Base-by-base conservation (phyloP, 53 echinoderm and acorn worm genomes). In the Echinarachnius parma region DNA sequence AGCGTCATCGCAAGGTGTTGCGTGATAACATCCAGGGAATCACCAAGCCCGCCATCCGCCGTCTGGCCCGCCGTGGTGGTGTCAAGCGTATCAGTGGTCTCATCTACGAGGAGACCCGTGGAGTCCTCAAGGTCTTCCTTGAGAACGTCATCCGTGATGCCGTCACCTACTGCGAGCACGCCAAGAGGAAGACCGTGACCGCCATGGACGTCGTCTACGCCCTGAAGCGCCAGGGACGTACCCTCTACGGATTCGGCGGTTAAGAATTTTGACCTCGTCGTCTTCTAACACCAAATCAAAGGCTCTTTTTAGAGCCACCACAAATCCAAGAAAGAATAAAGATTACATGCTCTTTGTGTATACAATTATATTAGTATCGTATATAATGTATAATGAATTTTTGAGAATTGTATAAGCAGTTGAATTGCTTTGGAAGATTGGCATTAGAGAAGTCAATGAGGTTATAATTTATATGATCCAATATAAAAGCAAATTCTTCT, bases 91-190 rank as follows among this genome's bases (percentile, higher is more conserved):
- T 92, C 80, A 85, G 89, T 7, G 88, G 93, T 59, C 88, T 92
- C 61, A 92, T 92, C 79, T 92, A 92, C 93, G 93, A 92, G 50
- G 88, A 92, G 81, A 90, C 90, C 69, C 82, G 92, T 70, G 92
- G 92, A 25, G 92, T 92, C 60, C 88, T 92, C 48, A 92, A 92
- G 77, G 93, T 92, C 11, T 92, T 92, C 88, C 80, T 92, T 58
- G 93, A 93, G 83, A 93, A 93, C 66, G 93, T 93, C 80, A 93
- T 93, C 86, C 86, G 93, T 86, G 89, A 93, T 93, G 93, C 93
- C 77, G 93, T 93, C 89, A 93, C 93, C 76, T 93, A 93, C 86
- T 89, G 89, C 80, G 93, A 93, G 80, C 93, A 93, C 83, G 93
- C 93, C 84, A 93, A 93, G 86, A 85, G 93, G 53, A 93, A 93